These are phyloP conservation scores for Aelia acuminata DNA, from an alignment of 2,888 invertebrate species.

Conservation along the genomic window DNA sequence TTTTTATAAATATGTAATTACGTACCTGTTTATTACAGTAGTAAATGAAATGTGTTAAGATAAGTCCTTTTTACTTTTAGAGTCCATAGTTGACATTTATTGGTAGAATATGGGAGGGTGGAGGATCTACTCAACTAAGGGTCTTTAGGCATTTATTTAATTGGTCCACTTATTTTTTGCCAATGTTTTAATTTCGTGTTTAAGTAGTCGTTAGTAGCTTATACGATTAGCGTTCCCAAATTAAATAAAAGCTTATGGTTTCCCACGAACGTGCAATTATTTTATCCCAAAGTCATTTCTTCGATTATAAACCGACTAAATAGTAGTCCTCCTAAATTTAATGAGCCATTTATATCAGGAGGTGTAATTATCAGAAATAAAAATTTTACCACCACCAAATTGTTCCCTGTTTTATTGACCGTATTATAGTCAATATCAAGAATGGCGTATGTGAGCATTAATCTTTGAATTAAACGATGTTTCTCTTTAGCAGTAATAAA, in stretches of 20 bases:
- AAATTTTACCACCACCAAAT: not conserved
- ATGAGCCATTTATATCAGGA: not conserved
- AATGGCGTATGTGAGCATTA: not conserved
- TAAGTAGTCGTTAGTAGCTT: not conserved
- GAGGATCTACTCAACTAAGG: not conserved
- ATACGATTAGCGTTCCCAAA: not conserved
- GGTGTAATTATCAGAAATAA: not conserved
- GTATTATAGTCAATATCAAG: not conserved
- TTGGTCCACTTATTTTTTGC: not conserved
- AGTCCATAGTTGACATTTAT: not conserved
- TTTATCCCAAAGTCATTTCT: not conserved
- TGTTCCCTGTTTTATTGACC: not conserved
- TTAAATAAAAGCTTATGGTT: slow-evolving; percentile 10
- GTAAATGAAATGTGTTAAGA: too few species aligned
- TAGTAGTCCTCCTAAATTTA: not conserved
- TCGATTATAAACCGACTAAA: not conserved
- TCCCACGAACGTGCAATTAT: slow-evolving; percentile 26
- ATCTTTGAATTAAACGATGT: not conserved
- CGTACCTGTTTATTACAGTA: too few species aligned
- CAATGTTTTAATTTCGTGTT: not conserved
- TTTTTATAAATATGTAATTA: too few species aligned
- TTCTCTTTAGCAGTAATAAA: not conserved
- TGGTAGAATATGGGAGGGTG: not conserved
- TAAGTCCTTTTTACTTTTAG: too few species aligned
- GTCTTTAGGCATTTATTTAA: not conserved